Evolutionary conservation across 2,888 invertebrate species (phyloP).

Genomic region (Nemotelus nigrinus): DNA sequence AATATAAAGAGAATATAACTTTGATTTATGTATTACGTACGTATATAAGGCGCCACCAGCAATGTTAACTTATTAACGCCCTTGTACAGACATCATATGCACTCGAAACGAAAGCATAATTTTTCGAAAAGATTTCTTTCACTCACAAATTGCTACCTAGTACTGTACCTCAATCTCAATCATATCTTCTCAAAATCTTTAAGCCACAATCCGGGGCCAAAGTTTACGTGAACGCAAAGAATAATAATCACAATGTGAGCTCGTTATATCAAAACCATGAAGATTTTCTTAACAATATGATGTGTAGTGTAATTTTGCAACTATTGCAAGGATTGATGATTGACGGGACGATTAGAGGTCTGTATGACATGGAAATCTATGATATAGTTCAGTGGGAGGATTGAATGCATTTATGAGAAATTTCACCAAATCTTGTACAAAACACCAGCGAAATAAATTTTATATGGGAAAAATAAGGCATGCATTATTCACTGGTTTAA

Average conservation of each 20-base stretch:
- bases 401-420: neutral
- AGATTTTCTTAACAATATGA: constrained; percentile 11
- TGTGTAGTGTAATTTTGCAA: neutral
- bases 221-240: constrained; percentile 41
- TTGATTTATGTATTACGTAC: too few relatives aligned
- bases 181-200: too few relatives aligned
- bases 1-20: too few relatives aligned
- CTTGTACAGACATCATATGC: too few relatives aligned
- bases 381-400: neutral
- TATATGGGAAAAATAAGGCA: neutral
- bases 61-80: too few relatives aligned
- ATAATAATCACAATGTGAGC: constrained; percentile 34
- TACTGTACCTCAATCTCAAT: too few relatives aligned
- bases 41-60: too few relatives aligned
- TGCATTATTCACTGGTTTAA: neutral
- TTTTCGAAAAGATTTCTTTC: too few relatives aligned
- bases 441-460: too few relatives aligned
- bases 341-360: neutral
- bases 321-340: neutral
- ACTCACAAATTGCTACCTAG: neutral
- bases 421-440: neutral
- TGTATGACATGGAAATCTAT: neutral
- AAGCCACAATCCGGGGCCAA: constrained; percentile 31
- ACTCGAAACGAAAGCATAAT: too few relatives aligned
- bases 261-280: constrained; percentile 22